Conservation (phyloP, 1,140 invertebrate genomes). For the Nomia melanderi region DNA sequence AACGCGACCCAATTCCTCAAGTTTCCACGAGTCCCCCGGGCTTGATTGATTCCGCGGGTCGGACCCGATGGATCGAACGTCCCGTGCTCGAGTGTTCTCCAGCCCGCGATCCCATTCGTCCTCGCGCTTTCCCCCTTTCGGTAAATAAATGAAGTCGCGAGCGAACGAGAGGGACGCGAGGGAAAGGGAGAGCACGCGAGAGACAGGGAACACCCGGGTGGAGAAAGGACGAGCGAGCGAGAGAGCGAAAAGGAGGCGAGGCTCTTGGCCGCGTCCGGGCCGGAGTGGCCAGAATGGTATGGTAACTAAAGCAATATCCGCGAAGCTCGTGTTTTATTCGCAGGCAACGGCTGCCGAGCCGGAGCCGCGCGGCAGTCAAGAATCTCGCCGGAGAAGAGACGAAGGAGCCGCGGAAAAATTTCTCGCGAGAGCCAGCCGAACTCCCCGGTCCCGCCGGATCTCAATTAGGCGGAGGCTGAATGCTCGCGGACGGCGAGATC, state of each 20-base stretch:
- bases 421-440: neutral
- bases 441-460: neutral
- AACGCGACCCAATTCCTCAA: slow-evolving; percentile 26
- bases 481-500: neutral
- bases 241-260: too few species aligned
- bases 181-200: too few species aligned
- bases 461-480: neutral
- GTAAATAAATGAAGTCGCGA: slow-evolving; percentile 47
- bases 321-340: slow-evolving; percentile 39
- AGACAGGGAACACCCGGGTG: too few species aligned
- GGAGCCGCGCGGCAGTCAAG: neutral
- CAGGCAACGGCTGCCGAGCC: slow-evolving; percentile 5
- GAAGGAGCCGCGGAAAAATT: slow-evolving; percentile 3
- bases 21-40: neutral
- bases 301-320: slow-evolving; percentile 71
- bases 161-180: too few species aligned
- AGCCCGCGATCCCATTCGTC: neutral
- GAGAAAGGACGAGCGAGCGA: too few species aligned
- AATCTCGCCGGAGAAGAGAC: neutral
- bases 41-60: neutral
- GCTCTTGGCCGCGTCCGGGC: too few species aligned
- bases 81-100: slow-evolving; percentile 5
- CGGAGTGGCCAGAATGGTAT: slow-evolving; percentile 46
- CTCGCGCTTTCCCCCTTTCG: neutral
- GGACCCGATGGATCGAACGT: too few species aligned